phyloP scores from a whole-genome alignment of 1,140 invertebrate species.

The Gonatopus flavifemur region DNA sequence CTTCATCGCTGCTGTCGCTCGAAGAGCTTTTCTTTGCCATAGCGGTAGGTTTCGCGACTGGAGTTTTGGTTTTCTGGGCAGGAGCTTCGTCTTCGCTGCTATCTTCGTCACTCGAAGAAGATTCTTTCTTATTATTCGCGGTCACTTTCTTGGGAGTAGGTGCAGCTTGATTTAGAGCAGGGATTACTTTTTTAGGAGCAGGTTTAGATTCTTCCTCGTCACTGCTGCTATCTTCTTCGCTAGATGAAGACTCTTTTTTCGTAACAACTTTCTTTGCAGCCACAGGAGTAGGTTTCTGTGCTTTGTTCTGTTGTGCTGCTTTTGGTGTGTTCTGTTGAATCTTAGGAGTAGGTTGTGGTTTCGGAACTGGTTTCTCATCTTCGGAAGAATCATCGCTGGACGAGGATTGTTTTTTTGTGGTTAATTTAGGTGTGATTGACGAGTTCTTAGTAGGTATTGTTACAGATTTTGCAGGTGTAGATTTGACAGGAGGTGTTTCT shows the following conservation, averaged over 20 bases:
- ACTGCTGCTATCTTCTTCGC: slow-evolving; percentile 15
- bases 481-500: slow-evolving; percentile 18
- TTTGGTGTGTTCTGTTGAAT: not conserved
- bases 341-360: slow-evolving; percentile 2
- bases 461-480: slow-evolving; percentile 18
- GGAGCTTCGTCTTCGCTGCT: slow-evolving; percentile 32
- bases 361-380: not conserved
- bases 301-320: not conserved
- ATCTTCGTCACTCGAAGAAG: slow-evolving; percentile 31
- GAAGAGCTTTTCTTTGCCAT: slow-evolving; percentile 33
- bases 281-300: not conserved
- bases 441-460: too few relatives aligned
- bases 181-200: not conserved
- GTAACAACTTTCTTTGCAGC: slow-evolving; percentile 10
- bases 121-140: slow-evolving; percentile 16
- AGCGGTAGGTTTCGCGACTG: slow-evolving; percentile 15
- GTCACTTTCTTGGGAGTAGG: slow-evolving; percentile 6
- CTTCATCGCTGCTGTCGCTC: slow-evolving; percentile 45
- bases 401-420: slow-evolving; percentile 10
- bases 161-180: not conserved
- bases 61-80: slow-evolving; percentile 10
- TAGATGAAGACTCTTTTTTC: slow-evolving; percentile 12
- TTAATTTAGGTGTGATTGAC: not conserved
- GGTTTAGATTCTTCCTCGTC: slow-evolving; percentile 9
- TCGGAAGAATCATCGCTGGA: not conserved